Evolutionary conservation across 2,113 vertebrate species (phyloP).

Genomic region (Muntiacus reevesi): DNA sequence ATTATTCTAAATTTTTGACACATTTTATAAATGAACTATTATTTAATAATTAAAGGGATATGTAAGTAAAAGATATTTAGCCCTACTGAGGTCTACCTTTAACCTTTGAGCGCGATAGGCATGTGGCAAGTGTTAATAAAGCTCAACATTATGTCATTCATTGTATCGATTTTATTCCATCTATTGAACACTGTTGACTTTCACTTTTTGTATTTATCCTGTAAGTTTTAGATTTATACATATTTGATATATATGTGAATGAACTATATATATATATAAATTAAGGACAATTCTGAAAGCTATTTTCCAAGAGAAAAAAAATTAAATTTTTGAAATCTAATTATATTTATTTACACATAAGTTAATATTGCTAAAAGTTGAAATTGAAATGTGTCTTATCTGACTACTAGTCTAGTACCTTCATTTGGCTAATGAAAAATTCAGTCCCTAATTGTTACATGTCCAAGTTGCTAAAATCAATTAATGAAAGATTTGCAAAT

Average conservation of each 20-base stretch:
- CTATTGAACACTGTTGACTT: not conserved
- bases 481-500: not conserved
- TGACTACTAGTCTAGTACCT: not conserved
- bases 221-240: not conserved
- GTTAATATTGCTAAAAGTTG: not conserved
- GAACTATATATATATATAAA: not conserved
- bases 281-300: not conserved
- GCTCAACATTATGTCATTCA: not conserved
- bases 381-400: not conserved
- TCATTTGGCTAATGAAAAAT: not conserved
- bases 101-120: not conserved
- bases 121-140: not conserved
- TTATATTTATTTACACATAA: not conserved
- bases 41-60: not conserved
- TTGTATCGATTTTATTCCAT: not conserved
- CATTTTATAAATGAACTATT: not conserved
- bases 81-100: not conserved
- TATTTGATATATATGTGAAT: not conserved
- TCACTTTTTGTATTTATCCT: not conserved
- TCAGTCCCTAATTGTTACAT: not conserved
- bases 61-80: not conserved
- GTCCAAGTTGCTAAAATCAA: not conserved
- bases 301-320: not conserved
- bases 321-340: not conserved
- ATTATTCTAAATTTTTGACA: not conserved